Base-by-base conservation (phyloP, 2,797 vertebrate species). In the Centropyge bicolor region DNA sequence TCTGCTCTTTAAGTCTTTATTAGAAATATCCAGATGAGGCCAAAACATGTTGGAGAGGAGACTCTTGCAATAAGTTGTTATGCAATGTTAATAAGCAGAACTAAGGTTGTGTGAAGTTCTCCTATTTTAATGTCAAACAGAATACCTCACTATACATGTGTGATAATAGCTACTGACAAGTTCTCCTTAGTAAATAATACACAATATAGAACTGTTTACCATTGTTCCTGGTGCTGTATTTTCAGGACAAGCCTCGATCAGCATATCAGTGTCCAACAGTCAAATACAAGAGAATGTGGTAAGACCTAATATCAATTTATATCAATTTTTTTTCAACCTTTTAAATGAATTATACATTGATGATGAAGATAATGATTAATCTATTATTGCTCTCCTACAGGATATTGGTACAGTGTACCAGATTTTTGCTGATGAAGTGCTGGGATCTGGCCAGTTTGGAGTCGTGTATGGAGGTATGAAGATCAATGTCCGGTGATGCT, bases 241-340 rank as follows among this genome's bases (percentile, higher is more conserved):
- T 90, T 63, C 80, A 98, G 97, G 97, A 86, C 97, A 97, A 91
- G 97, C 96, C 0, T 98, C 97, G 4, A 86, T 98, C 83, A 97
- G 95, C 81, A 97, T 98, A 89, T 98, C 97, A 0, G 96, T 98
- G 59, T 97, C 96, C 75, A 98, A 97, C 92, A 97, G 97, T 89
- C 96, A 97, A 91, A 97, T 97, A 78, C 95, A 96, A 78, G 97
- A 98, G 87, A 97, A 98, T 8, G 96, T 97, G 96, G 97, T 97
- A 86, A 80, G 96, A 65, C 0, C 40, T 85, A 43, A 60, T 61
- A 2, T 74, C 19, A 2, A 20, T 43, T 85, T 46, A 60, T 61
- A 2, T 74, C 19, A 2, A 20, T 46, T 70, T 70, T 45, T 1
- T 6, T 56, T 59, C 4, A 2, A 9, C 16, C 1, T 74, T 74